Base-by-base conservation (phyloP, 92 coral and sea anemone species). In the Actinostola sp. region DNA sequence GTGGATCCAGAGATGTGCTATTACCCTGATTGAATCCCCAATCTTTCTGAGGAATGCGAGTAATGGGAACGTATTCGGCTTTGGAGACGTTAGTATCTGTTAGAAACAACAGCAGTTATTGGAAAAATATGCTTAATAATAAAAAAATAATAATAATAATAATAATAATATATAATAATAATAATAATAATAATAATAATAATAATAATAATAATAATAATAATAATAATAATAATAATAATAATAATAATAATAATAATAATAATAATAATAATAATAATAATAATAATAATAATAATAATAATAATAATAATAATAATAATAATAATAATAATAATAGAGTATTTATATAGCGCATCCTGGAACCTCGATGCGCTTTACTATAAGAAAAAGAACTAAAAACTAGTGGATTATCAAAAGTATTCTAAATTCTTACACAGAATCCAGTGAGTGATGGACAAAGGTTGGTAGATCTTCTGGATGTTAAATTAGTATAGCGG, bases 21-120 rank as follows among this genome's bases (percentile, higher is more conserved):
- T 31, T 53, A 1, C 8, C 54, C 16, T 48, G 45, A 11, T 21
- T 72, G 54, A 73, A 85, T 16, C 84, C 92, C 89, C 89, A 88
- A 75, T 93, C 98, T 20, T 45, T 84, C 8, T 73, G 80, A 8
- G 88, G 91, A 15, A 46, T 72, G 28, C 95, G 80, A 31, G 61
- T 49, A 9, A 89, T 73, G 0, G 88, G 39, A 15, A 58, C 19
- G 32, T 77, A 78, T 31, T 28, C 64, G 8, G 72, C 84, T 5
- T 26, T 17, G 16, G 72, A 64, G 1, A 69, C 67, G 21, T 67
- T 82, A 19, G 70, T 35, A 21, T 38, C 86, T 84, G 50, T 11
- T 72, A 50, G 19, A 0, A 8, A 26, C 14, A 26, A 55, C n/a
- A n/a, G n/a, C n/a, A n/a, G n/a, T n/a, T n/a, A n/a, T n/a, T 11